A percentile compares a stretch with the other conserved stretches of the same genome.
phyloP scores from a whole-genome alignment of 2,888 invertebrate genomes.

The Fabriciana adippe region DNA sequence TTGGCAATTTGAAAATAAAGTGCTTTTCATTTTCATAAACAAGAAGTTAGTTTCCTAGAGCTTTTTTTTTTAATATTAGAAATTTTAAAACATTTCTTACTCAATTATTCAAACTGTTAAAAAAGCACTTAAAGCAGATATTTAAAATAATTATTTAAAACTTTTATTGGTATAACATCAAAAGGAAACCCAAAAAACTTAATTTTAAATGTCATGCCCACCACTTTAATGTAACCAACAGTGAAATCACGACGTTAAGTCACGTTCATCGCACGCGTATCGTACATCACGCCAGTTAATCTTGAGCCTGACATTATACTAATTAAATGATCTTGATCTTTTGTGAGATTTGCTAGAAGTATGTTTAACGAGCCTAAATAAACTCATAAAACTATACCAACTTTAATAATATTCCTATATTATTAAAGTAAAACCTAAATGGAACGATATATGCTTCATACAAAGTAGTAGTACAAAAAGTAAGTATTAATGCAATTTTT shows the following conservation, averaged over 20 bases:
- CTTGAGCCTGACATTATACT: constrained; percentile 44
- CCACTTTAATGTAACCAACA: constrained; percentile 29
- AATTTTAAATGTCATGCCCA: constrained; percentile 12
- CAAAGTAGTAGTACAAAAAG: no score
- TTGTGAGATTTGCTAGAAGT: constrained; percentile 22
- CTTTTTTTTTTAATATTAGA: no score
- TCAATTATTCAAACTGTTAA: no score
- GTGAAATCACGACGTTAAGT: constrained; percentile 45
- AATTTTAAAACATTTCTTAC: no score
- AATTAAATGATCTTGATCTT: constrained; percentile 49
- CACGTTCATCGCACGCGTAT: constrained; percentile 50
- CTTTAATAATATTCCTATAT: not conserved
- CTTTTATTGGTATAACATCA: not conserved
- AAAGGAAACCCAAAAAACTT: constrained; percentile 7
- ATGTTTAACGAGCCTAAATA: constrained; percentile 13
- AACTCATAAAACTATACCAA: constrained; percentile 9
- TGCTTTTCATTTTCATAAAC: no score
- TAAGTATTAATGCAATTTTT: no score
- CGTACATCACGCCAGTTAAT: constrained; percentile 47
- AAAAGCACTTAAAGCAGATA: no score
- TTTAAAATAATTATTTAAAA: no score
- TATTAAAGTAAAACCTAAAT: no score
- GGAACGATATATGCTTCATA: no score
- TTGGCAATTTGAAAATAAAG: no score
- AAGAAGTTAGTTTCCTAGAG: no score